These are phyloP conservation scores for Paradoxurus hermaphroditus DNA, from an alignment of 2,113 vertebrate genomes.

Conservation along the genomic window DNA sequence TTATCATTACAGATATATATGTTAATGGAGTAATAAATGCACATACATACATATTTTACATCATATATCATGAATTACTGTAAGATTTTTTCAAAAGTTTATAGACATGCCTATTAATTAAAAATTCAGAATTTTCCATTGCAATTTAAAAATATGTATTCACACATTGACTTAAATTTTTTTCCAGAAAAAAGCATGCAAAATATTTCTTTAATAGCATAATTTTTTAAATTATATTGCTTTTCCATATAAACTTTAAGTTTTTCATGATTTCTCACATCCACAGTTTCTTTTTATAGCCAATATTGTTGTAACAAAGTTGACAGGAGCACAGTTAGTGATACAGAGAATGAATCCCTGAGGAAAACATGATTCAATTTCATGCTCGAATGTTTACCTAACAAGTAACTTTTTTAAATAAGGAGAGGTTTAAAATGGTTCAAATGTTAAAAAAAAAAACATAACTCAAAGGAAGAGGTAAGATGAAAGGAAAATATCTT, in stretches of 20 bases:
- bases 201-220: background rate
- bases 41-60: background rate
- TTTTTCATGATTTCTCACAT: background rate
- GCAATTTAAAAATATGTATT: background rate
- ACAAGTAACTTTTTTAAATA: conserved; percentile 13
- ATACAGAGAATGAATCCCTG: conserved; percentile 4
- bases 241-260: background rate
- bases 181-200: background rate
- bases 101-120: background rate
- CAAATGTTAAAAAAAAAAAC: background rate
- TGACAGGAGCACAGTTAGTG: background rate
- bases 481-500: background rate
- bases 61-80: background rate
- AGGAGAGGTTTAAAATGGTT: background rate
- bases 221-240: background rate
- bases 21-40: background rate
- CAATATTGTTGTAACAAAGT: background rate
- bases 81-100: background rate
- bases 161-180: background rate
- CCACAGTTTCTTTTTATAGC: background rate
- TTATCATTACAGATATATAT: background rate
- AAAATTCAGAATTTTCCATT: background rate
- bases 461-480: background rate
- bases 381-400: conserved; percentile 49
- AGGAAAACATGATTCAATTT: conserved; percentile 56